A percentile compares a stretch with the other conserved stretches of the same genome.
Conservation (phyloP, 1,140 invertebrate genomes). For the Araneus ventricosus region DNA sequence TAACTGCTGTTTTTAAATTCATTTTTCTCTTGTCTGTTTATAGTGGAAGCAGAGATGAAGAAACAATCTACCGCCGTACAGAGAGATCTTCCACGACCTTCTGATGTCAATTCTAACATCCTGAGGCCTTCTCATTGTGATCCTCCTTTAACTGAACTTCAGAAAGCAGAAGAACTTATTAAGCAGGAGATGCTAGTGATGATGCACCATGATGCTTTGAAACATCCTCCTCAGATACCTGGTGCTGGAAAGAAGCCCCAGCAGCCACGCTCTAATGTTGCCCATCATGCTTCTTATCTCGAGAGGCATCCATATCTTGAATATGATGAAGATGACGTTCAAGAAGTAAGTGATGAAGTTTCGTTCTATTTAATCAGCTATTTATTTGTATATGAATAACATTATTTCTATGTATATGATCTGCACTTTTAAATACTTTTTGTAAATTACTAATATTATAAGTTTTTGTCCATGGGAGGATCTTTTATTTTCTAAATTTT, state of each 20-base stretch:
- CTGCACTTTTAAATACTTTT: no score
- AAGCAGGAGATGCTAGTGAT: constrained; percentile 98
- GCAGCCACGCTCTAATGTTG: constrained; percentile 82
- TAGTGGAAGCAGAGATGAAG: constrained; percentile 86
- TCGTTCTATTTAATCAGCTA: no score
- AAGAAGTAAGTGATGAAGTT: constrained; percentile 80
- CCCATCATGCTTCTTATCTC: constrained; percentile 88
- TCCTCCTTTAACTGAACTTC: constrained; percentile 90
- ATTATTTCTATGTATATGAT: no score
- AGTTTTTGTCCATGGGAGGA: no score
- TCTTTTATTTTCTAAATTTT: no score
- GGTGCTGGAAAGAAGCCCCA: constrained; percentile 33
- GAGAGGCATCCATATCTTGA: constrained; percentile 92
- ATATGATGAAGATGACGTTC: constrained; percentile 86
- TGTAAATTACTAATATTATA: no score
- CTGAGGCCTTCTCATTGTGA: constrained; percentile 86
- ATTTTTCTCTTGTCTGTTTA: constrained; percentile 34
- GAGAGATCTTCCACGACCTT: constrained; percentile 91
- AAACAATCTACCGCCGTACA: constrained; percentile 94
- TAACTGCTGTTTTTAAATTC: no score
- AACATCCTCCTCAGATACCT: constrained; percentile 80
- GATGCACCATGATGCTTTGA: constrained; percentile 91
- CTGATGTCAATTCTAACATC: constrained; percentile 91
- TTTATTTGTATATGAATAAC: no score
- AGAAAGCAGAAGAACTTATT: constrained; percentile 97